Evolutionary conservation across 2,888 invertebrate species (phyloP), one percentile per base, ranked within the genome.

Genomic region (Sylvicola fuscatus): DNA sequence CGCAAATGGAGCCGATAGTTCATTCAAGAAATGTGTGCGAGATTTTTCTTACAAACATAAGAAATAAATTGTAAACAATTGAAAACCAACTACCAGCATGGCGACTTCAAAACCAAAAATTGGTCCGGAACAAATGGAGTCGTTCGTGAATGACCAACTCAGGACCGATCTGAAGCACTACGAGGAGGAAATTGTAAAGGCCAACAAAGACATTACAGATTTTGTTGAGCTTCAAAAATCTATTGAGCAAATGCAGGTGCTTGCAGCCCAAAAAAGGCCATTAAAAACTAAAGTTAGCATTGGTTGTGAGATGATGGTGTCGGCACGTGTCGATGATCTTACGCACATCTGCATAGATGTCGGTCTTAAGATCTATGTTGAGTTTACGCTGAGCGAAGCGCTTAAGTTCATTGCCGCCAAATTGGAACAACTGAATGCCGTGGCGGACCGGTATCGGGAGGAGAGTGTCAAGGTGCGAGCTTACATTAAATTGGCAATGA

Each of bases 231-330:
- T 86, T 32, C 73, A 75, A 51, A 73, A 72, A 37, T 65, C 72
- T 1, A 65, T 86, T 14, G 67, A 73, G 50, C 68, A 73, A 1
- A 55, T 82, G 3, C 64, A 64, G 27, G 55, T 82, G 3, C 64
- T 64, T 27, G 58, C 61, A 3, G 49, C 64, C 1, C 61, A 68
- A 33, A 62, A 67, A 4, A 58, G 61, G 40, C 66, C 66, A 17
- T 60, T 74, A 34, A 74, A 74, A 47, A 74, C 76, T 0, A 66
- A 75, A 57, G 66, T 87, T 16, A 80, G 87, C 50, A 58, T 89
- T 21, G 87, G 87, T n/a, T 76, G 78, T 45, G 80, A 78, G 52
- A 77, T 84, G 44, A 87, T 80, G 47, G 72, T 81, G 51, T 76
- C 84, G 52, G 82, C 82, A 0, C 60, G 70, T 37, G 70, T 84